phyloP scores from a whole-genome alignment of 92 coral and sea anemone genomes.

The Porites divaricata region DNA sequence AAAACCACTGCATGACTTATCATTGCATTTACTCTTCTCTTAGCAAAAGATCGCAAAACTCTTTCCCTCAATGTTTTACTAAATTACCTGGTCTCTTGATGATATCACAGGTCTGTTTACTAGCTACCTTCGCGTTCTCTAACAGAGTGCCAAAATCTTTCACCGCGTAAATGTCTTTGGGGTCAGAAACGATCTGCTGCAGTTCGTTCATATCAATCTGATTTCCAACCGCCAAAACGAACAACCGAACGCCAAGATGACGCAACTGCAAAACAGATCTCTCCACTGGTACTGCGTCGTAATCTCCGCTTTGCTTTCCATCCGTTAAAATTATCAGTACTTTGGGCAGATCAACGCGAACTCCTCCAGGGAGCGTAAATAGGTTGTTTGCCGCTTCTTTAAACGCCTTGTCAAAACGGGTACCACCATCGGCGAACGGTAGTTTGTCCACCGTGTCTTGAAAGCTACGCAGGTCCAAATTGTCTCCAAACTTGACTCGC shows the following conservation, averaged over 20 bases:
- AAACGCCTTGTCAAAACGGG: slow-evolving; percentile 64
- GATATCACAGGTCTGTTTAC: slow-evolving; percentile 39
- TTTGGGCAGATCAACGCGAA: slow-evolving; percentile 56
- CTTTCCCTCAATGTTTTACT: not conserved
- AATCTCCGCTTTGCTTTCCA: slow-evolving; percentile 58
- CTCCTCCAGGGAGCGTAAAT: slow-evolving; percentile 50
- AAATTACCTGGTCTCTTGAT: slow-evolving; percentile 40
- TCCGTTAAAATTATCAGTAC: slow-evolving; percentile 56
- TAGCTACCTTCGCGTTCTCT: slow-evolving; percentile 17
- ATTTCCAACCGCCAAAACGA: slow-evolving; percentile 58
- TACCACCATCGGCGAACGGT: slow-evolving; percentile 61
- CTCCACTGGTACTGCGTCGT: slow-evolving; percentile 32
- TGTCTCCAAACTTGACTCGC: slow-evolving; percentile 46
- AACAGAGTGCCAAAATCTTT: slow-evolving; percentile 39
- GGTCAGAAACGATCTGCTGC: slow-evolving; percentile 51
- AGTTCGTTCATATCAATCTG: slow-evolving; percentile 58
- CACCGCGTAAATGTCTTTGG: slow-evolving; percentile 57
- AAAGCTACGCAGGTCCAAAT: slow-evolving; percentile 48
- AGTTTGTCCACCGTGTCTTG: slow-evolving; percentile 45
- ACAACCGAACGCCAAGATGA: slow-evolving; percentile 43
- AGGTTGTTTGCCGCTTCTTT: slow-evolving; percentile 20
- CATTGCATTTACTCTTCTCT: no score
- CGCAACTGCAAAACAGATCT: slow-evolving; percentile 14
- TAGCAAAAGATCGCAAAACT: not conserved
- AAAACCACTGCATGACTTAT: no score